phyloP scores from a whole-genome alignment of 2,797 vertebrate genomes.

The Anas capensis region DNA sequence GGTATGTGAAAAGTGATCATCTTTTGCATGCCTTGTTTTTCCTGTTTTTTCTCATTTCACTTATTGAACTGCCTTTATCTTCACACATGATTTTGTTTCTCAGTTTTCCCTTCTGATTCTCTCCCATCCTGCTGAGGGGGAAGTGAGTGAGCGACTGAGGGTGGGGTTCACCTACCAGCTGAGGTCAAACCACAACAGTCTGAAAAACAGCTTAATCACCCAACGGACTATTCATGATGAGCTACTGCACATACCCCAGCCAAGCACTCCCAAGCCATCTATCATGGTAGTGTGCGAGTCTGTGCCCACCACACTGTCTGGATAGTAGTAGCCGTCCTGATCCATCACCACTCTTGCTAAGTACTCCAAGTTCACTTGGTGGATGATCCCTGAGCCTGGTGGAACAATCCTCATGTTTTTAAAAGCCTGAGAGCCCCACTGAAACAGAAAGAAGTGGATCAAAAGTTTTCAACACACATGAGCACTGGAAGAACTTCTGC shows the following conservation, averaged over 20 bases:
- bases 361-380: slow-evolving; percentile 98
- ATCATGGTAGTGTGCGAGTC: slow-evolving; percentile 99
- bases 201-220: not conserved
- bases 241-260: slow-evolving; percentile 90
- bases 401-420: slow-evolving; percentile 96
- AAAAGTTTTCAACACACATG: not conserved
- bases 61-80: not conserved
- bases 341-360: slow-evolving; percentile 94
- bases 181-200: not conserved
- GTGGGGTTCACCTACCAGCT: not conserved
- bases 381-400: slow-evolving; percentile 96
- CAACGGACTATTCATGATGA: accelerated
- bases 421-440: slow-evolving; percentile 99
- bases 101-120: not conserved
- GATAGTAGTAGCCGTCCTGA: slow-evolving; percentile 90
- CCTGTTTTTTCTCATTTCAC: not conserved
- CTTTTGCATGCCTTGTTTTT: not conserved
- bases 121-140: not conserved
- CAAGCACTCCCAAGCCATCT: slow-evolving; percentile 93
- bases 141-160: accelerated
- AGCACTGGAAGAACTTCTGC: not conserved
- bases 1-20: not conserved
- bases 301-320: slow-evolving; percentile 96
- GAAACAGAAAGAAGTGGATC: slow-evolving; percentile 30
- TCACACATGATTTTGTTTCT: not conserved